These are phyloP conservation scores for Linnaemya tessellans DNA, from an alignment of 2,888 invertebrate genomes.

Conservation along the genomic window DNA sequence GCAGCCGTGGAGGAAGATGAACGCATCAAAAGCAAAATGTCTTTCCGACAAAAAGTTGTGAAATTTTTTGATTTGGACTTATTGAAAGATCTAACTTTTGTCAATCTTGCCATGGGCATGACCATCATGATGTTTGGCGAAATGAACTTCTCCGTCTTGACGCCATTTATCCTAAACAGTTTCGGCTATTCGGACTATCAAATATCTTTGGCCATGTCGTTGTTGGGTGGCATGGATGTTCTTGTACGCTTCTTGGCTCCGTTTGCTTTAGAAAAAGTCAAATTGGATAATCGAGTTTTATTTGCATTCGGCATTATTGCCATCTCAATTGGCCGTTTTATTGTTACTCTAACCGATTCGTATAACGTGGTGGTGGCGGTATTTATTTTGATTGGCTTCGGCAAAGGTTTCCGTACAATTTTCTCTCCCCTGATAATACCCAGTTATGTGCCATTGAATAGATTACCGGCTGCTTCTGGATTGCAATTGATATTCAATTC, in stretches of 20 bases:
- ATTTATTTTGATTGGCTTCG: slow-evolving; percentile 87
- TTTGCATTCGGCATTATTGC: slow-evolving; percentile 86
- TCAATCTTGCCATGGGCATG: slow-evolving; percentile 88
- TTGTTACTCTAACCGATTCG: slow-evolving; percentile 84
- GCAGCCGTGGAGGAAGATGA: slow-evolving; percentile 79
- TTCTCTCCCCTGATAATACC: slow-evolving; percentile 90
- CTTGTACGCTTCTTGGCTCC: slow-evolving; percentile 87
- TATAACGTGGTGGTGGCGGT: slow-evolving; percentile 85
- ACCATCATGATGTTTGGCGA: slow-evolving; percentile 90
- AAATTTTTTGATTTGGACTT: slow-evolving; percentile 89
- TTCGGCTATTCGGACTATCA: slow-evolving; percentile 85
- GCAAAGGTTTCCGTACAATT: slow-evolving; percentile 89
- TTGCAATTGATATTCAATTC: slow-evolving; percentile 88
- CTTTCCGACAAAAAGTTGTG: slow-evolving; percentile 85
- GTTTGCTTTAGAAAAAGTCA: slow-evolving; percentile 87
- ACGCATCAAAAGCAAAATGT: slow-evolving; percentile 80
- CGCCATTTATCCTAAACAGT: slow-evolving; percentile 88
- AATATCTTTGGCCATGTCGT: slow-evolving; percentile 88
- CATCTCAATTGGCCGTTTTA: slow-evolving; percentile 83
- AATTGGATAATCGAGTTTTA: slow-evolving; percentile 88
- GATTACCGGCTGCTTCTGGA: slow-evolving; percentile 88
- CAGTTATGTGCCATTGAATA: slow-evolving; percentile 87
- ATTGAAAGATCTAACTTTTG: slow-evolving; percentile 87
- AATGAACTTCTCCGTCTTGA: slow-evolving; percentile 89
- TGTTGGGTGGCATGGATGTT: slow-evolving; percentile 87